A percentile compares a stretch with the other conserved stretches of the same genome.
phyloP scores from a whole-genome alignment of 2,113 vertebrate species.

The Syngnathus typhle region DNA sequence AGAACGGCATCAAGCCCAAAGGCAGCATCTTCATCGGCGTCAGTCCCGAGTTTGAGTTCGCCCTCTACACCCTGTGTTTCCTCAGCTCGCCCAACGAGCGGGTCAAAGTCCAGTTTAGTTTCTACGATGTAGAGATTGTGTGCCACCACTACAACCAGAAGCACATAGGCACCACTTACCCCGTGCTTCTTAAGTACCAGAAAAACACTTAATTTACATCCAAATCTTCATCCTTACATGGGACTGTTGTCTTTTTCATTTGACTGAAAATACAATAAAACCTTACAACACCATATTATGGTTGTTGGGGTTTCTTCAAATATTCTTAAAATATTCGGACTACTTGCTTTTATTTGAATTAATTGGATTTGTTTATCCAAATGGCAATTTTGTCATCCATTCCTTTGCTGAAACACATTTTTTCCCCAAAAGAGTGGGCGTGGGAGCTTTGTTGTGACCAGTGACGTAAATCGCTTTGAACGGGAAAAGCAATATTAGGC shows the following conservation, averaged over 20 bases:
- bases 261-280: constrained; percentile 66
- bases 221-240: constrained; percentile 11
- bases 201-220: constrained; percentile 11
- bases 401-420: not conserved
- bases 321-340: not conserved
- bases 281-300: constrained; percentile 29
- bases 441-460: constrained; percentile 46
- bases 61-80: constrained; percentile 77
- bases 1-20: constrained; percentile 74
- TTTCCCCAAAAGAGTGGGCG: constrained; percentile 1
- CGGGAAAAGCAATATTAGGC: not conserved
- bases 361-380: no score
- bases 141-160: constrained; percentile 76
- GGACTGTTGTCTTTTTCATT: constrained; percentile 64
- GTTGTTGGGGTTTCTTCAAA: constrained; percentile 9
- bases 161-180: constrained; percentile 75
- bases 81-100: constrained; percentile 71
- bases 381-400: not conserved
- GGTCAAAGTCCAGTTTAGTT: constrained; percentile 71
- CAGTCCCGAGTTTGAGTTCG: constrained; percentile 77
- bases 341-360: not conserved
- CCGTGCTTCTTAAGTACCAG: constrained; percentile 65
- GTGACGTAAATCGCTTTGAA: constrained; percentile 43
- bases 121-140: constrained; percentile 74
- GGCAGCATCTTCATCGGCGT: constrained; percentile 77